phyloP scores from a whole-genome alignment of 2,797 vertebrate species.

The Enteromius fasciolatus region DNA sequence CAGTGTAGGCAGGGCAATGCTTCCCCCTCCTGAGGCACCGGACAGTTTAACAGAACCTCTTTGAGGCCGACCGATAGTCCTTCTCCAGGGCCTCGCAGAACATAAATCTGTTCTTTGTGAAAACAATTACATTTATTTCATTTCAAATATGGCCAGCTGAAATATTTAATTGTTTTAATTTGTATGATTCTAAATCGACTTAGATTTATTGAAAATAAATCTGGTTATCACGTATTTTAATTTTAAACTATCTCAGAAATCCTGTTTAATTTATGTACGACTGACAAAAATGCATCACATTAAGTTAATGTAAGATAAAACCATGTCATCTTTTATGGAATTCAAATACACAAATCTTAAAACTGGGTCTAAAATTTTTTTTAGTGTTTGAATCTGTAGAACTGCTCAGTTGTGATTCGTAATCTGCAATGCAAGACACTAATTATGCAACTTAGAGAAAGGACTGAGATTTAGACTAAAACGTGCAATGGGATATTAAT shows the following conservation, averaged over 20 bases:
- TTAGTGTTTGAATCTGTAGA: not conserved
- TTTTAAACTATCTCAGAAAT: not conserved
- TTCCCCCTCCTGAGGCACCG: too few relatives aligned
- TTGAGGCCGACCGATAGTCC: too few relatives aligned
- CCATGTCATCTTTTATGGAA: not conserved
- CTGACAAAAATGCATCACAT: not conserved
- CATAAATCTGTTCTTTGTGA: not conserved
- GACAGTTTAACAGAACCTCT: too few relatives aligned
- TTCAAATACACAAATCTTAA: not conserved
- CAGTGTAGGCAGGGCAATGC: too few relatives aligned
- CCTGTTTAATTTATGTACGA: not conserved
- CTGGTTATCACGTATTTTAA: not conserved
- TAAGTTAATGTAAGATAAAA: not conserved
- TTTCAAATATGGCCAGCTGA: not conserved
- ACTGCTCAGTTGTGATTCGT: not conserved
- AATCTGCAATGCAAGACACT: not conserved
- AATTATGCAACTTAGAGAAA: not conserved
- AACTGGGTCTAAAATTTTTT: not conserved
- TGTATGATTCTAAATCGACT: not conserved
- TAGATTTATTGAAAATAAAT: not conserved
- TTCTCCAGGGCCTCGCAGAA: too few relatives aligned
- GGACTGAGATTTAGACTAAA: not conserved
- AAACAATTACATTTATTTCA: not conserved
- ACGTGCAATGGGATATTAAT: not conserved
- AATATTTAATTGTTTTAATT: not conserved